A percentile compares a stretch with the other conserved stretches of the same genome.
These are phyloP conservation scores for Macropis europaea DNA, from an alignment of 2,888 invertebrate species.

Conservation along the genomic window DNA sequence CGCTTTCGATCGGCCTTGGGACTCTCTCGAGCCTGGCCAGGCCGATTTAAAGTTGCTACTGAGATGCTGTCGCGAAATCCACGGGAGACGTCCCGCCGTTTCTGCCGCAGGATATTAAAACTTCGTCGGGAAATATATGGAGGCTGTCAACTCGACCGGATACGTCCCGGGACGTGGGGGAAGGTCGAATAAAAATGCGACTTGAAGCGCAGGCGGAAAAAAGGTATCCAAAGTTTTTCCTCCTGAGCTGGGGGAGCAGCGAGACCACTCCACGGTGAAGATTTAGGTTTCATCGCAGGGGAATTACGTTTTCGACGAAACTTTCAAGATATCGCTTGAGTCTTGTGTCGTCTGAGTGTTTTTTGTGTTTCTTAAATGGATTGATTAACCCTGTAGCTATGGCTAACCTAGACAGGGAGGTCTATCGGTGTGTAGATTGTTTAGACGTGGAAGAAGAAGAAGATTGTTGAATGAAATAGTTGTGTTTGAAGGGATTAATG, in stretches of 20 bases:
- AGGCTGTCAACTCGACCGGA: slow-evolving; percentile 36
- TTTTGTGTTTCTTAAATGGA: too few species aligned
- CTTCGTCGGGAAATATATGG: slow-evolving; percentile 43
- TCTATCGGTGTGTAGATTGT: too few species aligned
- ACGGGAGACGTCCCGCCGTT: slow-evolving; percentile 7
- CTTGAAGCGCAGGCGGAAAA: background rate
- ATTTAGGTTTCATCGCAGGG: too few species aligned
- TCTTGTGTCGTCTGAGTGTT: too few species aligned
- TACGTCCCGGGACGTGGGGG: slow-evolving; percentile 12
- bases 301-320: too few species aligned
- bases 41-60: slow-evolving; percentile 51
- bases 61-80: slow-evolving; percentile 35
- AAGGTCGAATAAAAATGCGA: slow-evolving; percentile 39
- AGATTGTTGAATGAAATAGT: too few species aligned
- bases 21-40: slow-evolving; percentile 2
- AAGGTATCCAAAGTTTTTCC: slow-evolving; percentile 2
- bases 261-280: too few species aligned
- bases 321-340: too few species aligned
- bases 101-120: slow-evolving; percentile 56
- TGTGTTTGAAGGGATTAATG: too few species aligned
- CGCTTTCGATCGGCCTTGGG: slow-evolving; percentile 12
- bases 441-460: too few species aligned
- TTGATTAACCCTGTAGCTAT: too few species aligned
- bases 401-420: too few species aligned
- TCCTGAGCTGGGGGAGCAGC: background rate